A percentile compares a stretch with the other conserved stretches of the same genome.
Conservation (phyloP, 2,888 invertebrate genomes). For the Plusia festucae region DNA sequence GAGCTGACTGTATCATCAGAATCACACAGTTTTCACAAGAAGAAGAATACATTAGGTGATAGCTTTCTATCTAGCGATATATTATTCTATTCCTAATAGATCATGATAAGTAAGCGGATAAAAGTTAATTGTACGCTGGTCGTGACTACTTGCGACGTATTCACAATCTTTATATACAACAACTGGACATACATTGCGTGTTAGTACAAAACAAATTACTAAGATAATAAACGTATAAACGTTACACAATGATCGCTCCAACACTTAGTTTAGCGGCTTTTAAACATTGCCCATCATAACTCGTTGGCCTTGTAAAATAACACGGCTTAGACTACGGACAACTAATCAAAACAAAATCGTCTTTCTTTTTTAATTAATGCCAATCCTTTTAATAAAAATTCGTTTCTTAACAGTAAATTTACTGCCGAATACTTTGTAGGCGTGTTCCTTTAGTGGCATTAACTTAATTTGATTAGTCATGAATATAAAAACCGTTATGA, state of each 20-base stretch:
- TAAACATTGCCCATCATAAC: not conserved
- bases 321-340: not conserved
- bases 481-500: not conserved
- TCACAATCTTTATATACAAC: not conserved
- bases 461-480: not conserved
- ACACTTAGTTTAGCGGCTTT: not conserved
- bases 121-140: not conserved
- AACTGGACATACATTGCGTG: not conserved
- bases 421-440: not conserved
- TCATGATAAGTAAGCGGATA: not conserved
- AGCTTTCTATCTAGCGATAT: not conserved
- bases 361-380: slow-evolving; percentile 4
- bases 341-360: not conserved
- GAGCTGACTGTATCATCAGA: too few species aligned
- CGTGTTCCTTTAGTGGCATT: not conserved
- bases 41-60: too few species aligned
- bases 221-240: not conserved
- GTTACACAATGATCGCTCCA: not conserved
- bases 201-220: not conserved
- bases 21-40: too few species aligned
- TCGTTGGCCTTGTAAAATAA: not conserved
- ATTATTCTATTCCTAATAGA: not conserved
- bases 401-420: not conserved
- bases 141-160: not conserved
- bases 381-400: not conserved